Conservation (phyloP, 2,797 vertebrate species). For the Macrochelys suwanniensis region DNA sequence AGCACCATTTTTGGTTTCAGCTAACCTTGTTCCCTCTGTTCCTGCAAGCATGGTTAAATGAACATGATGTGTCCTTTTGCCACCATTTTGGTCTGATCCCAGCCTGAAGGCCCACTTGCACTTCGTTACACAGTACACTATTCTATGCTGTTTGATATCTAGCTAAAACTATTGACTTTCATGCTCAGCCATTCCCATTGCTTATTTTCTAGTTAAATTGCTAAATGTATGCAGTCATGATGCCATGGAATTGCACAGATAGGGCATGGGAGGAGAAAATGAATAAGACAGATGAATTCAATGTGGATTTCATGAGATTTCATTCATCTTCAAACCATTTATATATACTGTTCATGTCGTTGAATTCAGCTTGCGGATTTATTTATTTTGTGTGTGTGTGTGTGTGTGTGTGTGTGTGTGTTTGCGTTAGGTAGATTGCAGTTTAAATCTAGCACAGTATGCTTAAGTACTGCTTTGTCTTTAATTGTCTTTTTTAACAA, state of each 20-base stretch:
- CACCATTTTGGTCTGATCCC: constrained; percentile 73
- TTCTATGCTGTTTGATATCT: constrained; percentile 74
- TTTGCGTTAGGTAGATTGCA: constrained; percentile 75
- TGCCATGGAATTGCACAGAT: constrained; percentile 80
- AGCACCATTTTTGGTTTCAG: constrained; percentile 84
- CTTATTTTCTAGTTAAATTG: constrained; percentile 78
- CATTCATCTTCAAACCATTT: constrained; percentile 85
- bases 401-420: constrained; percentile 31
- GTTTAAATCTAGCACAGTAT: constrained; percentile 69
- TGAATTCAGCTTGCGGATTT: constrained; percentile 80
- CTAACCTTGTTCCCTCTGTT: constrained; percentile 82
- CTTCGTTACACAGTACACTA: constrained; percentile 77
- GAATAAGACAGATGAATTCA: constrained; percentile 77
- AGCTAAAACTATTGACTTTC: constrained; percentile 70
- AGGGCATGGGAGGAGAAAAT: constrained; percentile 77
- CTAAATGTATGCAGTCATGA: constrained; percentile 82
- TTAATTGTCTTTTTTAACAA: not conserved
- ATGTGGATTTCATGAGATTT: constrained; percentile 92
- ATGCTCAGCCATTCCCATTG: constrained; percentile 76
- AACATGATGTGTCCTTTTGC: constrained; percentile 81
- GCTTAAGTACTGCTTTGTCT: constrained; percentile 51
- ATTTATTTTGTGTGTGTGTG: constrained; percentile 21
- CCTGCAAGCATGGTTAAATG: constrained; percentile 91
- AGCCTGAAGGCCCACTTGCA: constrained; percentile 77
- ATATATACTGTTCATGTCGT: constrained; percentile 86